Conservation (phyloP, 2,888 invertebrate genomes). For the Drosophila recens region DNA sequence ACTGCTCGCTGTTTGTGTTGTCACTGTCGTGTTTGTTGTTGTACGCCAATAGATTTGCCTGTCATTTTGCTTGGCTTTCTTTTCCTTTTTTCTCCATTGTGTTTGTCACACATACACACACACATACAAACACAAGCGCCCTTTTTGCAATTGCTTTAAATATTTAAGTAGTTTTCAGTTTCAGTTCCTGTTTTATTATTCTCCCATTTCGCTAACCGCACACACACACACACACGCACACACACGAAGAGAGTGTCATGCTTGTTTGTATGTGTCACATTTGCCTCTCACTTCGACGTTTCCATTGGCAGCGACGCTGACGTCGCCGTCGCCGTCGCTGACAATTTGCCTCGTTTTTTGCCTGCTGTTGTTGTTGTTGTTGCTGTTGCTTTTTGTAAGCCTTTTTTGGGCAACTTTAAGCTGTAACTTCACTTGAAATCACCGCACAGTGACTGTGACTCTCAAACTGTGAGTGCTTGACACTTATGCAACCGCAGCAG, state of each 20-base stretch:
- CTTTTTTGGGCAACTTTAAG: conserved; percentile 35
- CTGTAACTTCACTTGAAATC: conserved; percentile 31
- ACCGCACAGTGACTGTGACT: conserved; percentile 21
- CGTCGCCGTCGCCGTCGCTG: conserved; percentile 25
- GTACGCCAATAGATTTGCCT: conserved; percentile 41
- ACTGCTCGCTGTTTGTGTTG: conserved; percentile 9
- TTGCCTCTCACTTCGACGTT: conserved; percentile 32
- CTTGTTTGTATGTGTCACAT: conserved; percentile 31
- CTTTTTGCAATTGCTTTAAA: conserved; percentile 71
- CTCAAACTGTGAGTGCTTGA: conserved; percentile 71
- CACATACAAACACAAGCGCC: conserved; percentile 11
- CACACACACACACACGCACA: conserved; percentile 11
- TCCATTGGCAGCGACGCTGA: conserved; percentile 28
- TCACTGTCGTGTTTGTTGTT: conserved; percentile 5
- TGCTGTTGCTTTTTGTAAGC: conserved; percentile 24
- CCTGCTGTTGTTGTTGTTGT: conserved; percentile 7
- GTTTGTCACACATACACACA: conserved; percentile 31
- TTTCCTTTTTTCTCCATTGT: conserved; percentile 31
- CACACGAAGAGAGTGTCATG: background rate
- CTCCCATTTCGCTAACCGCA: conserved; percentile 62
- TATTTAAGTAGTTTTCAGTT: conserved; percentile 72
- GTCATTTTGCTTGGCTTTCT: conserved; percentile 44
- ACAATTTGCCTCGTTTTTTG: conserved; percentile 14
- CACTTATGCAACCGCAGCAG: conserved; percentile 72
- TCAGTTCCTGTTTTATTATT: conserved; percentile 65